phyloP scores from a whole-genome alignment of 2,113 vertebrate genomes.

The Gambusia holbrooki region DNA sequence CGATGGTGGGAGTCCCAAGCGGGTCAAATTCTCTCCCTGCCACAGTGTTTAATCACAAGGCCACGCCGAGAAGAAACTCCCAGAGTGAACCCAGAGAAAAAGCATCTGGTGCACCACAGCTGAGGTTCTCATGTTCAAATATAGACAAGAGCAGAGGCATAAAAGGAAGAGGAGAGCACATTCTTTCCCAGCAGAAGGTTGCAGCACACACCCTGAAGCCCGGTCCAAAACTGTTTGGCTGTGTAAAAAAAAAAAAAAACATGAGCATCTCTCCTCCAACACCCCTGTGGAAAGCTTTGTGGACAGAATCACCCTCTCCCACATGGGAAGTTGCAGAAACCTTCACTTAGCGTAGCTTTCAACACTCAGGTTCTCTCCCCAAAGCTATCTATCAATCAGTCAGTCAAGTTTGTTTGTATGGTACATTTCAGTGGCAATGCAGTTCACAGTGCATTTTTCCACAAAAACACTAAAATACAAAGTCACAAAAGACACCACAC shows the following conservation, averaged over 20 bases:
- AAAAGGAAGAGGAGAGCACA: constrained; percentile 52
- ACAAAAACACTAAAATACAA: too few relatives aligned
- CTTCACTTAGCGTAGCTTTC: constrained; percentile 9
- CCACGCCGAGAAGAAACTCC: constrained; percentile 60
- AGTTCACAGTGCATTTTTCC: too few relatives aligned
- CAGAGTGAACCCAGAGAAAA: constrained; percentile 47
- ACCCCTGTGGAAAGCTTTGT: constrained; percentile 35
- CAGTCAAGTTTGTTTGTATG: too few relatives aligned
- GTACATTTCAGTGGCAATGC: too few relatives aligned
- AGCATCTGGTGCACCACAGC: constrained; percentile 65
- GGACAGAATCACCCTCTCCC: constrained; percentile 20
- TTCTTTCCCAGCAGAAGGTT: constrained; percentile 65
- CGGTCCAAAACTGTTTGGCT: constrained; percentile 45
- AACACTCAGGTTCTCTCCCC: constrained; percentile 17
- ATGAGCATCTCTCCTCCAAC: constrained; percentile 34
- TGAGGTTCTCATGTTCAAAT: constrained; percentile 67
- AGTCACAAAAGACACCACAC: too few relatives aligned
- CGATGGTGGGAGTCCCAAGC: constrained; percentile 29
- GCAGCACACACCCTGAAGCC: constrained; percentile 57
- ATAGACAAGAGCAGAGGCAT: constrained; percentile 58
- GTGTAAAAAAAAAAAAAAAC: constrained; percentile 12
- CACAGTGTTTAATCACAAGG: constrained; percentile 48
- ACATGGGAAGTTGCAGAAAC: constrained; percentile 23
- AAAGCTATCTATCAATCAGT: constrained; percentile 6
- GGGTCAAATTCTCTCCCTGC: constrained; percentile 47